Conservation (phyloP, 2,113 vertebrate species). For the Ptychochromis oligacanthus region DNA sequence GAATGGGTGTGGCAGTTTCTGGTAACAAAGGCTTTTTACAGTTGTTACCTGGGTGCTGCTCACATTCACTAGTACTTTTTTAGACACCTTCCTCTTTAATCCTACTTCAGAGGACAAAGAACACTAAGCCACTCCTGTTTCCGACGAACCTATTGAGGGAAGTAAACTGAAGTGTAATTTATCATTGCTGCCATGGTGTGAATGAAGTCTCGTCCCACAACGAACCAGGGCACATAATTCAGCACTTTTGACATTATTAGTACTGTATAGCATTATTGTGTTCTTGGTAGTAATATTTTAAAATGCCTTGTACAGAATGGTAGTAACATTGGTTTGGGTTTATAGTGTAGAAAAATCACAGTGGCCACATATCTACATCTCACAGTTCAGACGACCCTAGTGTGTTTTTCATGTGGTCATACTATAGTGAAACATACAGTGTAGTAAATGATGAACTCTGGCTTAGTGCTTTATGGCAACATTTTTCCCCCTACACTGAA, state of each 20-base stretch:
- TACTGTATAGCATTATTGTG: no score
- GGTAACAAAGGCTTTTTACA: constrained; percentile 10
- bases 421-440: background rate
- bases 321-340: background rate
- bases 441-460: background rate
- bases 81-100: constrained; percentile 17
- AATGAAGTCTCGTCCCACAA: background rate
- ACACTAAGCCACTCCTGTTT: background rate
- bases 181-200: background rate
- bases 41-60: background rate
- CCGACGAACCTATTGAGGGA: constrained; percentile 32
- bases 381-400: background rate
- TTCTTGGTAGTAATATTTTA: background rate
- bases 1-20: constrained; percentile 46
- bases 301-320: background rate
- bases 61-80: background rate
- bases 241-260: background rate
- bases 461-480: background rate
- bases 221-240: background rate
- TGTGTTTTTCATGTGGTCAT: background rate
- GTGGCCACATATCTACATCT: background rate
- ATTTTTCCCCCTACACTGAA: no score
- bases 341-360: background rate
- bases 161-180: background rate
- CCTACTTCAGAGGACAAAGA: background rate